A percentile compares a stretch with the other conserved stretches of the same genome.
Conservation (phyloP, 2,113 vertebrate genomes). For the Rhinolophus ferrumequinum region DNA sequence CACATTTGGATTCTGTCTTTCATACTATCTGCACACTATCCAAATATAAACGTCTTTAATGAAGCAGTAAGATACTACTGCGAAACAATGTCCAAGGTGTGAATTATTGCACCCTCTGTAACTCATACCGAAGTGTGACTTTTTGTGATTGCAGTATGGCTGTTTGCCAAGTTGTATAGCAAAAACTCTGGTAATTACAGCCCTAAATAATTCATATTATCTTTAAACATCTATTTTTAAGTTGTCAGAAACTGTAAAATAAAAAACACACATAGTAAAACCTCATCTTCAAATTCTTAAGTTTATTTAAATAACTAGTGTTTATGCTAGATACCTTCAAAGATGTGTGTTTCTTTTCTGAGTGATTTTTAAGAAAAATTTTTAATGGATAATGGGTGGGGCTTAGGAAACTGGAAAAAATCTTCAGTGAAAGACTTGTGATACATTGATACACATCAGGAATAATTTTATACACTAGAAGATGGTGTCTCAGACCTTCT, state of each 20-base stretch:
- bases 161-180: conserved; percentile 68
- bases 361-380: conserved; percentile 50
- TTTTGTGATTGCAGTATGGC: conserved; percentile 63
- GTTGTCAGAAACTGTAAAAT: conserved; percentile 59
- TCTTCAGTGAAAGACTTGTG: conserved; percentile 17
- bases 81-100: conserved; percentile 74
- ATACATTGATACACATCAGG: not conserved
- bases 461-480: not conserved
- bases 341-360: conserved; percentile 5
- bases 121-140: conserved; percentile 70
- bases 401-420: not conserved
- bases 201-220: conserved; percentile 59
- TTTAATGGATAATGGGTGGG: not conserved
- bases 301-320: conserved; percentile 26
- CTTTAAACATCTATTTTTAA: conserved; percentile 69
- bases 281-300: conserved; percentile 21
- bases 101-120: conserved; percentile 70
- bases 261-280: conserved; percentile 49
- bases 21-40: conserved; percentile 59
- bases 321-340: not conserved
- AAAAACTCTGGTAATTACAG: conserved; percentile 59
- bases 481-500: not conserved
- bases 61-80: conserved; percentile 64
- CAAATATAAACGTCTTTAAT: conserved; percentile 73
- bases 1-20: conserved; percentile 65